Percentiles rank a stretch among this genome's conserved stretches.
Conservation (phyloP, 2,113 vertebrate species). For the Nibea albiflora region DNA sequence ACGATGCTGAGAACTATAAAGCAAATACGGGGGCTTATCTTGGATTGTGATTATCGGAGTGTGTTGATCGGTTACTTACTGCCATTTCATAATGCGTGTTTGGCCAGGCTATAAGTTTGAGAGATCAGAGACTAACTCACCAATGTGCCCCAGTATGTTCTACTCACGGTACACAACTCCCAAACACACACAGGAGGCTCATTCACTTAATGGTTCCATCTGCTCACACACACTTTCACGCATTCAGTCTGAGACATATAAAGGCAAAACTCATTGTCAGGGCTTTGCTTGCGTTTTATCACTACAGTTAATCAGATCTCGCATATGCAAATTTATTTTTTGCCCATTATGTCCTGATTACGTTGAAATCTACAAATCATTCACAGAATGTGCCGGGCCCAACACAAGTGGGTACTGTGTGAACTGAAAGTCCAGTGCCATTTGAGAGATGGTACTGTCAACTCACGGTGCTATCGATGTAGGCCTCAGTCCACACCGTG, state of each 20-base stretch:
- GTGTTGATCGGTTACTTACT: conserved; percentile 1
- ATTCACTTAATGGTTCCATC: conserved; percentile 95
- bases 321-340: conserved; percentile 10
- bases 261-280: conserved; percentile 32
- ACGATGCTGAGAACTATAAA: conserved; percentile 18
- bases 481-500: conserved; percentile 97
- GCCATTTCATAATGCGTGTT: conserved; percentile 8
- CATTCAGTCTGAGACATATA: conserved; percentile 28
- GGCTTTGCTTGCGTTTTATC: conserved; percentile 9
- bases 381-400: background rate
- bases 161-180: conserved; percentile 88
- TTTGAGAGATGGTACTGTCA: background rate
- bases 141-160: conserved; percentile 84
- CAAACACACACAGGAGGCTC: conserved; percentile 90
- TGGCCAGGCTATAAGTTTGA: conserved; percentile 77
- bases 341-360: background rate
- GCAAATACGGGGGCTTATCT: background rate
- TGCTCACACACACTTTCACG: conserved; percentile 71
- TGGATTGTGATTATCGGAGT: conserved; percentile 6
- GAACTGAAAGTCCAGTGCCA: conserved; percentile 10
- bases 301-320: background rate
- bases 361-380: background rate
- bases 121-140: conserved; percentile 85
- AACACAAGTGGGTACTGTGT: background rate
- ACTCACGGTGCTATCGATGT: conserved; percentile 98